Base-by-base conservation (phyloP, 2,113 vertebrate species). In the Chaetodon trifascialis region DNA sequence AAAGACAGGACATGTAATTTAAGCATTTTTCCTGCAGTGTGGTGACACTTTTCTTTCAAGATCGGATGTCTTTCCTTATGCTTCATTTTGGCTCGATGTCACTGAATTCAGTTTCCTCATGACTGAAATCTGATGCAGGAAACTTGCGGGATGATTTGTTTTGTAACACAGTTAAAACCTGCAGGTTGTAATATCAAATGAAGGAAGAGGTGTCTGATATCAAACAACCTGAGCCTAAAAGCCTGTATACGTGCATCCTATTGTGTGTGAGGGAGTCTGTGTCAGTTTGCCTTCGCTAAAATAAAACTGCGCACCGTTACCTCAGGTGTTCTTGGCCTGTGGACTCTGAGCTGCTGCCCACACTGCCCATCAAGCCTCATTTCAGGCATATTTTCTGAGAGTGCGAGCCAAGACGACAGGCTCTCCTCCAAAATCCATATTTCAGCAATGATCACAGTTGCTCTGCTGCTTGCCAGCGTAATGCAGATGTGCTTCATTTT, bases 311-410 rank as follows among this genome's bases (percentile, higher is more conserved):
- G 52, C 3, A 66, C 1, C 49, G 67, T 44, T 36, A 55, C 70
- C 36, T 58, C 65, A 46, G 60, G 71, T 84, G 3, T 65, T 76
- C 58, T 67, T 25, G 70, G 76, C 85, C 58, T 51, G 63, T 0
- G 7, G 25, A 36, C 38, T 58, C 10, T 38, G 78, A 52, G 77
- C 63, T 25, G 51, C 74, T 72, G 72, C 81, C 65, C 84, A 85
- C 80, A 14, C 34, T 1, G 59, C 44, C 46, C 0, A 83, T 79
- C 85, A 30, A 38, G 47, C 72, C 58, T 80, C 84, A 83, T 86
- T 89, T 82, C 72, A 55, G 19, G 21, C 73, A 86, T 79, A 69
- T 56, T 79, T 83, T 19, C 64, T 51, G 25, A 21, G 52, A 77
- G 52, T 21, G n/a, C 7, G 17, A 86, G 73, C 25, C 47, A 64